Evolutionary conservation across 2,888 invertebrate genomes (phyloP).

Genomic region (Harpalus rubripes): DNA sequence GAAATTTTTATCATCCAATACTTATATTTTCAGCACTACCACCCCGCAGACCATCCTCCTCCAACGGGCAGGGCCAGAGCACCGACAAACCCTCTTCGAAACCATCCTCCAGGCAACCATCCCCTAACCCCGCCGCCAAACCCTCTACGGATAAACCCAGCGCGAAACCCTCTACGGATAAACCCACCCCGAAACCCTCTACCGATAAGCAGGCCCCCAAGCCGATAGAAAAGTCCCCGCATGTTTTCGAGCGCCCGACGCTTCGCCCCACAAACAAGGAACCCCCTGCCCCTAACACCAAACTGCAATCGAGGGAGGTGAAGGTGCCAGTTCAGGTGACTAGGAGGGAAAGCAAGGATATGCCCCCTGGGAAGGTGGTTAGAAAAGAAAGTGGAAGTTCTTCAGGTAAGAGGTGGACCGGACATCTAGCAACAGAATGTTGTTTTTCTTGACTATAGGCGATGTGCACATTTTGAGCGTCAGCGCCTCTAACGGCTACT

Average conservation of each 20-base stretch:
- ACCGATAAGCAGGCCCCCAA: constrained; percentile 67
- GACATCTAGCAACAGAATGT: too few relatives aligned
- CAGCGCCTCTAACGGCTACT: too few relatives aligned
- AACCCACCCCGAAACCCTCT: constrained; percentile 70
- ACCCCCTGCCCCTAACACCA: not conserved
- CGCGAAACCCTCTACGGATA: constrained; percentile 71
- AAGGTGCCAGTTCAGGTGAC: constrained; percentile 74
- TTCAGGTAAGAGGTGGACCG: not conserved
- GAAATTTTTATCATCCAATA: too few relatives aligned
- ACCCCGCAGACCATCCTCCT: not conserved
- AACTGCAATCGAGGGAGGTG: constrained; percentile 74
- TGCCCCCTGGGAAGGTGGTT: not conserved
- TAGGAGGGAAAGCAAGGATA: constrained; percentile 6
- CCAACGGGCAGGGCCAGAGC: not conserved
- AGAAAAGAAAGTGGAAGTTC: not conserved
- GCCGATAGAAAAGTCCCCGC: constrained; percentile 14
- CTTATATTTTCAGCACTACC: constrained; percentile 2
- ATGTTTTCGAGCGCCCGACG: constrained; percentile 53
- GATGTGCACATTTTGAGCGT: too few relatives aligned
- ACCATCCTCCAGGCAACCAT: too few relatives aligned
- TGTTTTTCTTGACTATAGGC: too few relatives aligned
- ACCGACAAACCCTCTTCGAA: not conserved
- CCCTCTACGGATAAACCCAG: constrained; percentile 71
- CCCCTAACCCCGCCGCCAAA: not conserved
- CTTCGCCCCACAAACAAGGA: constrained; percentile 30